phyloP scores from a whole-genome alignment of 2,797 vertebrate species.

The Coreius guichenoti region DNA sequence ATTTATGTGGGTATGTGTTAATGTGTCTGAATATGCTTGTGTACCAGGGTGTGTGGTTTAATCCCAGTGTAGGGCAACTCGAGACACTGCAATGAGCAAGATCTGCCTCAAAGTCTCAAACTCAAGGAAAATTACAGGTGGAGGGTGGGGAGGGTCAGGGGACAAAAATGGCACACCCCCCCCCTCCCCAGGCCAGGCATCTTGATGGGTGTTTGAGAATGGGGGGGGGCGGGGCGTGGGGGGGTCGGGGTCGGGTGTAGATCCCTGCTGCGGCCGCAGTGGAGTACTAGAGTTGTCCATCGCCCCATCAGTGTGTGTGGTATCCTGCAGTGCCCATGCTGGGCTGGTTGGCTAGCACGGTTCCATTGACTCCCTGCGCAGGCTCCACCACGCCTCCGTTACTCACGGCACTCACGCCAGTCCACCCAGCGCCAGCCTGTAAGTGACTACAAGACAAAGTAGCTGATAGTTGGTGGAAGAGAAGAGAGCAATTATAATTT shows the following conservation, averaged over 20 bases:
- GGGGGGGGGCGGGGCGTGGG: too few species aligned
- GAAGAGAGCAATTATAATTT: neutral
- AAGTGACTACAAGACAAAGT: slow-evolving; percentile 75
- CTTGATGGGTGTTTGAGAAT: slow-evolving; percentile 26
- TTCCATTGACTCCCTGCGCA: slow-evolving; percentile 87
- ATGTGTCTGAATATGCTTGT: slow-evolving; percentile 60
- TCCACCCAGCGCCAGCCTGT: slow-evolving; percentile 88
- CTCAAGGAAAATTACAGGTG: slow-evolving; percentile 66
- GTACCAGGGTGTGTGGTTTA: slow-evolving; percentile 48
- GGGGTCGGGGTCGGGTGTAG: slow-evolving; percentile 16
- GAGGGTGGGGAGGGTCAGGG: slow-evolving; percentile 43
- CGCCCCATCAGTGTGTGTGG: slow-evolving; percentile 86
- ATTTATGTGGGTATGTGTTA: slow-evolving; percentile 37
- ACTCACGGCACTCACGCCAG: slow-evolving; percentile 81
- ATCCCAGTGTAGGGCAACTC: slow-evolving; percentile 64
- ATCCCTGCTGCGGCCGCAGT: slow-evolving; percentile 37
- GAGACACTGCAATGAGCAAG: slow-evolving; percentile 50
- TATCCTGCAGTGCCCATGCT: slow-evolving; percentile 90
- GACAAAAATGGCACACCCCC: slow-evolving; percentile 10
- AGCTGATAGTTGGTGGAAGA: neutral
- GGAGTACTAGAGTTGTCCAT: slow-evolving; percentile 43
- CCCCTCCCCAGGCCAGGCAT: slow-evolving; percentile 32
- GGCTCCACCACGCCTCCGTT: slow-evolving; percentile 84
- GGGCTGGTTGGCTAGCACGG: slow-evolving; percentile 87
- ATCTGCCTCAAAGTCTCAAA: slow-evolving; percentile 63